Conservation (phyloP, 2,797 vertebrate genomes). For the Acropternis orthonyx region DNA sequence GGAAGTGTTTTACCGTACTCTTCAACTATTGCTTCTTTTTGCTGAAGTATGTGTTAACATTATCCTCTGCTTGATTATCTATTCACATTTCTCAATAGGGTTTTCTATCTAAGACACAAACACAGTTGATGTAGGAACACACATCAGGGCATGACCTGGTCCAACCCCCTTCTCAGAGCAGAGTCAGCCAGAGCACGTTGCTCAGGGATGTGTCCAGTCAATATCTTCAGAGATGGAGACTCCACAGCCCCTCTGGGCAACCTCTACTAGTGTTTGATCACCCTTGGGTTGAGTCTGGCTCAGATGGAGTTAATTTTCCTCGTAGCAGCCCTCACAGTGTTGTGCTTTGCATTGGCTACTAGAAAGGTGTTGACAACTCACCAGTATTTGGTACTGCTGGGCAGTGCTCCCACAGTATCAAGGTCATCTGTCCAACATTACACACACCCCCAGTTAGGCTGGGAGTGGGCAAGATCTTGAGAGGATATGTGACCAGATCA, state of each 20-base stretch:
- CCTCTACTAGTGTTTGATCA: not conserved
- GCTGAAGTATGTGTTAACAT: not conserved
- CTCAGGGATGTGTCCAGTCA: not conserved
- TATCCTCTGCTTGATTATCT: not conserved
- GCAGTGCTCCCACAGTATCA: not conserved
- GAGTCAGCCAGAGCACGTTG: not conserved
- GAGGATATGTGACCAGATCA: not conserved
- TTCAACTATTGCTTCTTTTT: not conserved
- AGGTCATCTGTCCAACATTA: not conserved
- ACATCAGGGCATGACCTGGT: not conserved
- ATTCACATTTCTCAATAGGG: not conserved
- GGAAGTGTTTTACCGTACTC: not conserved
- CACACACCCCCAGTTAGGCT: not conserved
- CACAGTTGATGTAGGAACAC: not conserved
- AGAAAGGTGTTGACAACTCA: not conserved
- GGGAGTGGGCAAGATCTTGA: not conserved
- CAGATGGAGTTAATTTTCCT: not conserved
- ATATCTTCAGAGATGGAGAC: not conserved
- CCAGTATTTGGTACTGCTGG: not conserved
- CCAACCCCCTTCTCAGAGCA: not conserved
- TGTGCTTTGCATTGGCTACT: not conserved
- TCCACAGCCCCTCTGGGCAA: not conserved
- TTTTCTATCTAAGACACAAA: not conserved
- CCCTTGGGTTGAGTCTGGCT: not conserved
- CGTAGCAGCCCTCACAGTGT: not conserved